Percentiles rank a stretch among this genome's conserved stretches.
These are phyloP conservation scores for Aselliscus stoliczkanus DNA, from an alignment of 2,797 vertebrate species.

Conservation along the genomic window DNA sequence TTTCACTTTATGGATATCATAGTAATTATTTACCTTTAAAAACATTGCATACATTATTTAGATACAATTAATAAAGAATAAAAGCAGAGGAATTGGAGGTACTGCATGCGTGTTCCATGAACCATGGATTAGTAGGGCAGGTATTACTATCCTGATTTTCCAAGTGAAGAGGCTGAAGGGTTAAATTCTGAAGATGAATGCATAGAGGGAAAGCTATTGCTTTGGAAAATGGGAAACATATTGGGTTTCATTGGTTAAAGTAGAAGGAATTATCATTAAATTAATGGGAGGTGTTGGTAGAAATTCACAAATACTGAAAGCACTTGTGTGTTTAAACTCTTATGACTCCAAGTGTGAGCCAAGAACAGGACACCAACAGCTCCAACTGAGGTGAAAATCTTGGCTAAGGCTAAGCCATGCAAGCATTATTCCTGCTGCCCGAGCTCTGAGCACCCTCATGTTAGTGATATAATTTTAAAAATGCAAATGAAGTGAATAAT, in stretches of 20 bases:
- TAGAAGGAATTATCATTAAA: neutral
- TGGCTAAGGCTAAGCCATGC: neutral
- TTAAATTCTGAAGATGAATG: neutral
- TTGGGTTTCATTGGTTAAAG: neutral
- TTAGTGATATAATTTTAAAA: neutral
- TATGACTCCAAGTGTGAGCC: neutral
- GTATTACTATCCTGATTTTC: neutral
- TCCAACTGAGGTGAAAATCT: neutral
- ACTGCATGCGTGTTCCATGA: neutral
- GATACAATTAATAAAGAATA: neutral
- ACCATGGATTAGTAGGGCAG: neutral
- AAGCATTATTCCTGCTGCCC: neutral
- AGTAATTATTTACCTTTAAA: conserved; percentile 7
- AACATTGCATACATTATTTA: neutral
- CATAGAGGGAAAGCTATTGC: neutral
- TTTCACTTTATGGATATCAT: neutral
- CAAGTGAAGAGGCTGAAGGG: neutral
- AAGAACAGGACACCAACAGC: neutral
- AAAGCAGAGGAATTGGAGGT: neutral
- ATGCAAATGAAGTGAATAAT: conserved; percentile 8
- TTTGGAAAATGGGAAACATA: neutral
- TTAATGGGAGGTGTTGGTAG: neutral
- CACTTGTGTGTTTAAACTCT: neutral
- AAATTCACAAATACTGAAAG: neutral
- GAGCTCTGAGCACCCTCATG: neutral